Evolutionary conservation across 2,888 invertebrate genomes (phyloP), one percentile per base, ranked within the genome.

Genomic region (Amphipyra tragopoginis): DNA sequence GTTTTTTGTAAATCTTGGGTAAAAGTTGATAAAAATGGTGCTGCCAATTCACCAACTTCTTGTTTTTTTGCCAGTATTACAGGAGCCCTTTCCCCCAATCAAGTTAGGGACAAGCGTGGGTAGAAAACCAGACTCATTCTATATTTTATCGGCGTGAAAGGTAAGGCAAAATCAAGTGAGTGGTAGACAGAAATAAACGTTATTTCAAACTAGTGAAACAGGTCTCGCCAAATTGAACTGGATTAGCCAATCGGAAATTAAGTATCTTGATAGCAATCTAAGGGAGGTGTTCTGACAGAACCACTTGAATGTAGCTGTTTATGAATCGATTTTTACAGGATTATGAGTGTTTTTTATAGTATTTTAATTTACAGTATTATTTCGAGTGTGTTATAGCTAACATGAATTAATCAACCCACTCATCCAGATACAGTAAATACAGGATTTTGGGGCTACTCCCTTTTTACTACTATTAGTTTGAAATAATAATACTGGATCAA

Each of bases 181-280:
- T 36, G 45, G 54, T 50, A 72, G 45, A 56, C 67, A 52, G 39
- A 67, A 51, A 55, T 60, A 55, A 65, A 55, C 72, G 60, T 57
- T 72, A 69, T 65, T 70, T 65, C 53, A 51, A 65, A 58, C 42
- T 65, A 36, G 71, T 40, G n/a, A 39, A 77, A 77, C 77, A 61
- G 51, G 75, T 75, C 59, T 64, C 50, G 53, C 66, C 43, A 61
- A 65, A 78, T 68, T 71, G 50, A 65, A 60, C 62, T 56, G 53
- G 63, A 64, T 75, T 75, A 62, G 52, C 70, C 64, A 75, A 71
- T 75, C 67, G 62, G 54, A 73, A 63, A 73, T 77, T 29, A 29
- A 5, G 4, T 66, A 69, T 75, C 64, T 77, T 43, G 62, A 65
- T 56, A 40, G 36, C 57, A 45, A 74, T 72, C 68, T 74, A 55